These are phyloP conservation scores for Prunella fulvescens DNA, from an alignment of 2,113 vertebrate genomes.

Conservation along the genomic window DNA sequence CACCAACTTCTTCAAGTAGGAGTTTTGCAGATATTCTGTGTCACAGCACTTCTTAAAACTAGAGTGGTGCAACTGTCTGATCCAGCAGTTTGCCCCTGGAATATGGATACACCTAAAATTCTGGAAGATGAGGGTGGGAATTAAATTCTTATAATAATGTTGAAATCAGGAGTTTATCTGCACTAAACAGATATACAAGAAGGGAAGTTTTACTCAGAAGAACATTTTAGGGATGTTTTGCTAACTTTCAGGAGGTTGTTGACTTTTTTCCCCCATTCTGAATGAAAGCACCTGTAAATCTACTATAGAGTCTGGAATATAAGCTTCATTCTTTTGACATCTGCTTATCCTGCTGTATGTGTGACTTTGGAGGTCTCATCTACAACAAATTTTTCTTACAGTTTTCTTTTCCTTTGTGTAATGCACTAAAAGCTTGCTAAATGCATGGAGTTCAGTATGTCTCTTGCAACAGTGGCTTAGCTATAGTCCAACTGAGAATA, in stretches of 20 bases:
- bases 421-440: background rate
- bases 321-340: background rate
- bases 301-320: background rate
- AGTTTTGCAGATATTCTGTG: background rate
- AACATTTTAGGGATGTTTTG: background rate
- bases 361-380: background rate
- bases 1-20: background rate
- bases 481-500: background rate
- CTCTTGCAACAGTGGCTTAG: background rate
- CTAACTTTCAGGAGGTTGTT: background rate
- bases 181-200: background rate
- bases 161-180: background rate
- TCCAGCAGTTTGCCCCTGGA: background rate
- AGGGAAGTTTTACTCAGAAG: background rate
- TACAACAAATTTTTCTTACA: background rate
- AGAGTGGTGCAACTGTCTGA: background rate
- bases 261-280: background rate
- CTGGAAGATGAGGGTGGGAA: background rate
- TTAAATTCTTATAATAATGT: background rate
- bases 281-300: background rate
- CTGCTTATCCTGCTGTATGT: background rate
- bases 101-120: background rate
- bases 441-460: background rate
- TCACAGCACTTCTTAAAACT: background rate
- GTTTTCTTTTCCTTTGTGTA: background rate